Conservation (phyloP, 53 echinoderm and acorn worm genomes). For the Antedon mediterranea region DNA sequence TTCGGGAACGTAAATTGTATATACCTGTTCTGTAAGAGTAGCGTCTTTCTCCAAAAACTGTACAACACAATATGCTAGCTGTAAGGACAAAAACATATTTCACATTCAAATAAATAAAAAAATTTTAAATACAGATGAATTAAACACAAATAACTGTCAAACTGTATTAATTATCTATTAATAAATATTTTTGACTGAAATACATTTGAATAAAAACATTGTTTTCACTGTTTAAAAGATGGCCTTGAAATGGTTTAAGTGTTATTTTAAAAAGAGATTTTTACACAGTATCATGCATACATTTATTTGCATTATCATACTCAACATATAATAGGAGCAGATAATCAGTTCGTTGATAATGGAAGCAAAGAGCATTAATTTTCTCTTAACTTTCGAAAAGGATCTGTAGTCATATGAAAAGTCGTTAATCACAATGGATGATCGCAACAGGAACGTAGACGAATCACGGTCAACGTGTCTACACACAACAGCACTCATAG, state of each 20-base stretch:
- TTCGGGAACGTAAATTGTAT: neutral
- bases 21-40: constrained; percentile 88
- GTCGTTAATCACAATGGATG: neutral
- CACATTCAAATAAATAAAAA: too few relatives aligned
- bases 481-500: neutral
- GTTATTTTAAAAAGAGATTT: too few relatives aligned
- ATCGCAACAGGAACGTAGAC: neutral
- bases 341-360: neutral
- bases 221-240: too few relatives aligned
- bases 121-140: too few relatives aligned
- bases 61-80: constrained; percentile 98
- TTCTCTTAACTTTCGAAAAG: too few relatives aligned
- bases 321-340: neutral
- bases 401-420: too few relatives aligned
- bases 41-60: constrained; percentile 99
- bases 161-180: too few relatives aligned
- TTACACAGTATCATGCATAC: neutral
- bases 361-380: neutral
- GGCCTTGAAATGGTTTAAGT: too few relatives aligned
- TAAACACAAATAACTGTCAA: neutral
- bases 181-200: too few relatives aligned
- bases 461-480: neutral
- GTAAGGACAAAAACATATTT: neutral
- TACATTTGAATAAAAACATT: too few relatives aligned
- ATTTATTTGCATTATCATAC: neutral